These are phyloP conservation scores for Gila robusta DNA, from an alignment of 2,797 vertebrate species.

Conservation along the genomic window DNA sequence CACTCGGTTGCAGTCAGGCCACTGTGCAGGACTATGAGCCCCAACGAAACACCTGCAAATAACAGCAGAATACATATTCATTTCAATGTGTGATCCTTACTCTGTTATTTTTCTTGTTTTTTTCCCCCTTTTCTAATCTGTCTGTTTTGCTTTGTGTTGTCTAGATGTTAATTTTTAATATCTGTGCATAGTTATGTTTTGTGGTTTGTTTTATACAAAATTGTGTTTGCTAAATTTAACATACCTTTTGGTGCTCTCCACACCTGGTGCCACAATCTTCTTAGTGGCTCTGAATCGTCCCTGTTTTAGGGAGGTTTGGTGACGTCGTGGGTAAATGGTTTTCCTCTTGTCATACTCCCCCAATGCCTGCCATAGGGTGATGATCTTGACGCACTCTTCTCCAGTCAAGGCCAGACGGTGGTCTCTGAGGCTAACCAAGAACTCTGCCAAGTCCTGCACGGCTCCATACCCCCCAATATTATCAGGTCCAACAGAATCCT, in stretches of 20 bases:
- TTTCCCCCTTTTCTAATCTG: neutral
- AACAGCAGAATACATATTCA: neutral
- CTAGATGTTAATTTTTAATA: neutral
- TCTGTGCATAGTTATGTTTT: neutral
- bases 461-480: slow-evolving; percentile 27
- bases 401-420: neutral
- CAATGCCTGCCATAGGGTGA: neutral
- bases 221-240: neutral
- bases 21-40: too few species aligned
- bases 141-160: slow-evolving; percentile 1
- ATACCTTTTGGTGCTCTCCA: slow-evolving; percentile 44
- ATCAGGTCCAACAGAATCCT: slow-evolving; percentile 1
- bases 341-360: neutral
- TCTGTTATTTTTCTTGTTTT: neutral
- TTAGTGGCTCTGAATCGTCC: slow-evolving; percentile 43
- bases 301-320: slow-evolving; percentile 23
- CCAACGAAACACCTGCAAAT: too few species aligned
- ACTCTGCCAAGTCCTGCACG: slow-evolving; percentile 34
- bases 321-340: neutral
- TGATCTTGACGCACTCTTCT: neutral
- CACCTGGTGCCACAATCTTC: slow-evolving; percentile 47
- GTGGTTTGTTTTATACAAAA: neutral
- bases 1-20: too few species aligned
- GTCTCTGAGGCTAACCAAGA: neutral
- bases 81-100: neutral